phyloP scores from a whole-genome alignment of 2,888 invertebrate species.

The Steinernema carpocapsae region DNA sequence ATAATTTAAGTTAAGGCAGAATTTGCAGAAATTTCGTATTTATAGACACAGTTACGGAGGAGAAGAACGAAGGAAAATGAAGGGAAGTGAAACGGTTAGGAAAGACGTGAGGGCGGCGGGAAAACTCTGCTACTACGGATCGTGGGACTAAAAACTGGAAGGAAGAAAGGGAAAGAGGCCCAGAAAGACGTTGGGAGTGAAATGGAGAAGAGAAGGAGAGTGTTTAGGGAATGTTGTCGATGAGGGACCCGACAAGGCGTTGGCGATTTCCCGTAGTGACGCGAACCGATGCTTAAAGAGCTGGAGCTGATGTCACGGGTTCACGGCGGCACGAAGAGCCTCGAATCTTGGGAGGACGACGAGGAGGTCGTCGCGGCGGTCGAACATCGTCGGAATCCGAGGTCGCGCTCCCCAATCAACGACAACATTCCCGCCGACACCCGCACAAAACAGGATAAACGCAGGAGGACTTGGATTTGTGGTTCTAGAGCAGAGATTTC shows the following conservation, averaged over 20 bases:
- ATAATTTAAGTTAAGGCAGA: conserved; percentile 21
- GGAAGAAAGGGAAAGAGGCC: neutral
- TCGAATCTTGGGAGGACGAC: conserved; percentile 25
- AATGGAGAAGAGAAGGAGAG: neutral
- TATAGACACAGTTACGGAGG: conserved; percentile 2
- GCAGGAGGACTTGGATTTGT: neutral
- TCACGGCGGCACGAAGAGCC: conserved; percentile 26
- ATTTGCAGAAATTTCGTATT: conserved; percentile 21
- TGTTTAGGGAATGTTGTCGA: conserved; percentile 34
- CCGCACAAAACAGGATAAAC: conserved; percentile 7
- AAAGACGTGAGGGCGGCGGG: neutral
- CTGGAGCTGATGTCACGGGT: neutral
- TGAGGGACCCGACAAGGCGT: neutral
- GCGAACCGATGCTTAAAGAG: neutral
- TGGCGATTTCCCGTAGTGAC: conserved; percentile 29
- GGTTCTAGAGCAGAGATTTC: conserved; percentile 32
- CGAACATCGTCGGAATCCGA: conserved; percentile 1
- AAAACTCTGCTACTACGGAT: conserved; percentile 35
- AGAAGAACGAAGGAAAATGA: too few species aligned
- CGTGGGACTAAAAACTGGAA: conserved; percentile 15
- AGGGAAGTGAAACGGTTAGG: conserved; percentile 8
- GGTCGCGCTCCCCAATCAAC: neutral
- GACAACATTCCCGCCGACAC: conserved; percentile 34
- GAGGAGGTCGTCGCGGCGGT: neutral
- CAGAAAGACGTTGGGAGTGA: conserved; percentile 10